Evolutionary conservation across 1,140 invertebrate species (phyloP).

Genomic region (Halictus rubicundus): DNA sequence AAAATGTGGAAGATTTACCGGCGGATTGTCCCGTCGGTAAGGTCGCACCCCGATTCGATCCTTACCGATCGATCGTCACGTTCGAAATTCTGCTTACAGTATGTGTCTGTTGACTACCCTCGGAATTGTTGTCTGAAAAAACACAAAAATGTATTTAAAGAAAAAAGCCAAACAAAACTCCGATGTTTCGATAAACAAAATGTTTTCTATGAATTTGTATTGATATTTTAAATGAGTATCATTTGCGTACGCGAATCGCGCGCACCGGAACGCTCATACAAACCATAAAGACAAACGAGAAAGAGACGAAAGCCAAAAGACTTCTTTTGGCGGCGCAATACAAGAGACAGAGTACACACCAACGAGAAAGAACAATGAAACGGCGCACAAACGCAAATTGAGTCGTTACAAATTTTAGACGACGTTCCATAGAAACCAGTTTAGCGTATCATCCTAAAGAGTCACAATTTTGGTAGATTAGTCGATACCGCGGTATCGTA

Average conservation of each 20-base stretch:
- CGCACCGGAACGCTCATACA: constrained; percentile 10
- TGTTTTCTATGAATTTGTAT: not conserved
- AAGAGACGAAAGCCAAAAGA: not conserved
- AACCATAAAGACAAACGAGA: not conserved
- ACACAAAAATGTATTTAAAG: too few species aligned
- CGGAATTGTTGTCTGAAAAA: not conserved
- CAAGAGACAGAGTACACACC: not conserved
- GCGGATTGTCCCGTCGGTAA: too few species aligned
- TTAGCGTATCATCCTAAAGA: constrained; percentile 33
- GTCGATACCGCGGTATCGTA: constrained; percentile 32
- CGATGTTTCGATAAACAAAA: not conserved
- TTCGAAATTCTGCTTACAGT: not conserved
- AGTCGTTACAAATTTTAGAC: constrained; percentile 42
- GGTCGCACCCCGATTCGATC: not conserved
- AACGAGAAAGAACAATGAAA: constrained; percentile 39
- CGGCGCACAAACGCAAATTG: constrained; percentile 57
- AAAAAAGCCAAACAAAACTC: not conserved
- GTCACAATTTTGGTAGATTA: constrained; percentile 48
- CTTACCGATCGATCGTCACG: not conserved
- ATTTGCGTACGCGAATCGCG: constrained; percentile 28
- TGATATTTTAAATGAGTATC: constrained; percentile 38
- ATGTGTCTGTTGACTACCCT: not conserved
- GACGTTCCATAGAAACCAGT: constrained; percentile 32
- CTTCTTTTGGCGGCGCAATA: not conserved
- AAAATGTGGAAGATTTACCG: too few species aligned